Evolutionary conservation across 1,140 invertebrate species (phyloP).

Genomic region (Campoletis sonorensis): DNA sequence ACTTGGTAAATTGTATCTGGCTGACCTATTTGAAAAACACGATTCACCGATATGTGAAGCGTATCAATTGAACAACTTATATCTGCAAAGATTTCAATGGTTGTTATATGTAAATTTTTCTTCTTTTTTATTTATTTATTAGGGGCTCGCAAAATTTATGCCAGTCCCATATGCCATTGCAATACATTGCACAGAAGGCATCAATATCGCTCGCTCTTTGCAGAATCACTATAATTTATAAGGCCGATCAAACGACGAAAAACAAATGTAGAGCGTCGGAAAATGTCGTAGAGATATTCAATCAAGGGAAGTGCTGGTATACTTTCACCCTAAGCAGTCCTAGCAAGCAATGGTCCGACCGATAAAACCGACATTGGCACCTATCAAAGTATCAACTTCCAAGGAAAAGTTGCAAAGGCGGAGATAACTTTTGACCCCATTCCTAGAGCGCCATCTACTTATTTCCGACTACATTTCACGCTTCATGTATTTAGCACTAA

Average conservation of each 20-base stretch:
- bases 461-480: neutral
- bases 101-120: too few relatives aligned
- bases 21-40: too few relatives aligned
- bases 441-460: neutral
- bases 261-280: conserved; percentile 27
- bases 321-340: conserved; percentile 14
- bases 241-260: neutral
- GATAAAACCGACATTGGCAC: conserved; percentile 12
- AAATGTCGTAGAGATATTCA: conserved; percentile 15
- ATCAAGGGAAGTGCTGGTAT: conserved; percentile 32
- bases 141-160: too few relatives aligned
- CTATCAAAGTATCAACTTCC: conserved; percentile 1
- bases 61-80: too few relatives aligned
- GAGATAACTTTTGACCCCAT: neutral
- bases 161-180: too few relatives aligned
- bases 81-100: too few relatives aligned
- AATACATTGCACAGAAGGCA: neutral
- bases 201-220: neutral
- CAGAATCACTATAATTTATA: neutral
- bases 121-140: too few relatives aligned
- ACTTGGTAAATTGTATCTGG: too few relatives aligned
- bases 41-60: too few relatives aligned
- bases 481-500: neutral
- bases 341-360: neutral
- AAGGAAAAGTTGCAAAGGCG: neutral